phyloP scores from a whole-genome alignment of 2,888 invertebrate species.

The Cacoxenus indagator region DNA sequence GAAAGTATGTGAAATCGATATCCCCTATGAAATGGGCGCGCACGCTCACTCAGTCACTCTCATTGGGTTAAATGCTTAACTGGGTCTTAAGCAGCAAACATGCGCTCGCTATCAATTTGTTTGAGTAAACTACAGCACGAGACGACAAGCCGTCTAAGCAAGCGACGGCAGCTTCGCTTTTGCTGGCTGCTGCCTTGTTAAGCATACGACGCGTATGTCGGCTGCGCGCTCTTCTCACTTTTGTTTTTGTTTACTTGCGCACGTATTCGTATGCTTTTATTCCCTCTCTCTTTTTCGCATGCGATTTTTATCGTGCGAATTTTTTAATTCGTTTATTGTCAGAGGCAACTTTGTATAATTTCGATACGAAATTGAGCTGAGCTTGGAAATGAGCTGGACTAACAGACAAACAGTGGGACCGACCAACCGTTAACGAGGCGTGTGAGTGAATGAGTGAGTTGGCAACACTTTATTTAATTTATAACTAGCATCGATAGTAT shows the following conservation, averaged over 20 bases:
- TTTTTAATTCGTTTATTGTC: conserved; percentile 45
- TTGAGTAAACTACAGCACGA: neutral
- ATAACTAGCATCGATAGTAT: conserved; percentile 12
- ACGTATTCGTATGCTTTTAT: neutral
- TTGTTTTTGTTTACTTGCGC: neutral
- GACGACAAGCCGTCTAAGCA: neutral
- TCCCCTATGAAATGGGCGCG: conserved; percentile 15
- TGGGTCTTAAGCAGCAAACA: too few species aligned
- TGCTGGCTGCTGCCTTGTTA: neutral
- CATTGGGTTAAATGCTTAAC: too few species aligned
- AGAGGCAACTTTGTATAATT: neutral
- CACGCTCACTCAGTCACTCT: conserved; percentile 17
- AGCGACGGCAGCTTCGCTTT: neutral
- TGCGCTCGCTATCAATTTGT: neutral
- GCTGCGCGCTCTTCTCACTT: neutral
- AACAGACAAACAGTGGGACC: neutral
- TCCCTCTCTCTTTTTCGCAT: neutral
- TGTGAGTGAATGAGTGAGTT: conserved; percentile 18
- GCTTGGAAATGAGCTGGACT: neutral
- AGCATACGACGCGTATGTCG: conserved; percentile 15
- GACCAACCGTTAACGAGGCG: conserved; percentile 12
- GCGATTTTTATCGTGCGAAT: conserved; percentile 61
- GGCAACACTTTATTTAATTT: conserved; percentile 19
- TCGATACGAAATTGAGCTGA: neutral
- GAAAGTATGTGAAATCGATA: conserved; percentile 59